Conservation (phyloP, 2,888 invertebrate species). For the Dasypogon diadema region DNA sequence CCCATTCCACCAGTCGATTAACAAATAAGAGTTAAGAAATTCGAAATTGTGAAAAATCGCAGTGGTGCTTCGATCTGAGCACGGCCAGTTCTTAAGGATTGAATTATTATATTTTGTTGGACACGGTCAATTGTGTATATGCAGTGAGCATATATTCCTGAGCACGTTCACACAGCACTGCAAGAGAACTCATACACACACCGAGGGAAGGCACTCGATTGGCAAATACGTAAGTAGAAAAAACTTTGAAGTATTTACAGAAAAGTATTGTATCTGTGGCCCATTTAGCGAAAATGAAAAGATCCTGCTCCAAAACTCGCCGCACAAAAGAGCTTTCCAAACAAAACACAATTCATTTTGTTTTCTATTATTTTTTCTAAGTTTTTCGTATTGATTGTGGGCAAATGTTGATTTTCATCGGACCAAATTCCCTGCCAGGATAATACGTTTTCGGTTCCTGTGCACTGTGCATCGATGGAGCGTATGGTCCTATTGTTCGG, state of each 20-base stretch:
- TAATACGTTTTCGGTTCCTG: background rate
- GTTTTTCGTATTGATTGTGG: constrained; percentile 37
- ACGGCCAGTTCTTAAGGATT: constrained; percentile 4
- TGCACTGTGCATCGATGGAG: background rate
- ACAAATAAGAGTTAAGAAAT: background rate
- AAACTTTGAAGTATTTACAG: constrained; percentile 26
- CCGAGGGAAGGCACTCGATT: constrained; percentile 29
- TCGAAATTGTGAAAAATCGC: background rate
- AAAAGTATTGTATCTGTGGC: constrained; percentile 34
- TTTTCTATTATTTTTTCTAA: constrained; percentile 30
- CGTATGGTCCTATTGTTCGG: background rate
- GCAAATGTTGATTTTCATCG: constrained; percentile 26
- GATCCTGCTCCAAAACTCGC: background rate
- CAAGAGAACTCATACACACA: constrained; percentile 1
- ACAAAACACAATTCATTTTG: constrained; percentile 33
- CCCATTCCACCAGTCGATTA: background rate
- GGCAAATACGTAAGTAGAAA: constrained; percentile 41
- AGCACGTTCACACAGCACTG: background rate
- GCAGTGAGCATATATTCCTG: constrained; percentile 37
- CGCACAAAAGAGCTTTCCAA: constrained; percentile 14
- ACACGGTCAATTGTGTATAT: constrained; percentile 39
- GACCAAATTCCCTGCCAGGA: background rate
- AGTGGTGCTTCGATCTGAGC: background rate
- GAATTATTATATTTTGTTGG: constrained; percentile 27
- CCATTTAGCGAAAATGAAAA: constrained; percentile 6